A percentile compares a stretch with the other conserved stretches of the same genome.
These are phyloP conservation scores for Speoplatyrhinus poulsoni DNA, from an alignment of 2,113 vertebrate genomes.

Conservation along the genomic window DNA sequence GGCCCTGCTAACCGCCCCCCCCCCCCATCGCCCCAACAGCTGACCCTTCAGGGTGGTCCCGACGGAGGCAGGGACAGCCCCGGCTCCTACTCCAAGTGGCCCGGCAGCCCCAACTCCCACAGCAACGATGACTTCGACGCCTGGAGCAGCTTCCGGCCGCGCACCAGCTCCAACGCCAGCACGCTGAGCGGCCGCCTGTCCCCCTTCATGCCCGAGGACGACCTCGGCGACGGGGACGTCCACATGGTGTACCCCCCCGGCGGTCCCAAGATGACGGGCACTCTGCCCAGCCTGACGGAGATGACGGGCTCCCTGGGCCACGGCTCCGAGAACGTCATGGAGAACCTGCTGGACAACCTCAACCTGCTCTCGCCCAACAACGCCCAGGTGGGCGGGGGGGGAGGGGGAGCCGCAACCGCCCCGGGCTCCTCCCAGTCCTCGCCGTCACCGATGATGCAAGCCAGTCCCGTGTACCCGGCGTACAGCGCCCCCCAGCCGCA, in stretches of 20 bases:
- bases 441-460: slow-evolving; percentile 89
- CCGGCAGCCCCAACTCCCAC: slow-evolving; percentile 94
- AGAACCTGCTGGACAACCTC: slow-evolving; percentile 96
- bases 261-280: slow-evolving; percentile 87
- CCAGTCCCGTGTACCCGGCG: slow-evolving; percentile 84
- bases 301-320: slow-evolving; percentile 83
- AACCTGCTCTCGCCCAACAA: slow-evolving; percentile 94
- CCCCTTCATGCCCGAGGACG: slow-evolving; percentile 94
- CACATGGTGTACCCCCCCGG: slow-evolving; percentile 91
- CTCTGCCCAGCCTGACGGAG: slow-evolving; percentile 94
- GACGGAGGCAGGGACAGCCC: slow-evolving; percentile 92
- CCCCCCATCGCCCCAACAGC: slow-evolving; percentile 44
- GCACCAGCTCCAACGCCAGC: slow-evolving; percentile 96
- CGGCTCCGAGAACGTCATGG: slow-evolving; percentile 93
- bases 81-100: slow-evolving; percentile 92
- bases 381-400: slow-evolving; percentile 70
- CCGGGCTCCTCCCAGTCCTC: slow-evolving; percentile 89
- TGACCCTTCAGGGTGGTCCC: slow-evolving; percentile 88
- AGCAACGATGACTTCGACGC: slow-evolving; percentile 96
- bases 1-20: background rate
- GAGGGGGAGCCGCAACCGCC: slow-evolving; percentile 64
- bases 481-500: slow-evolving; percentile 87
- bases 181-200: slow-evolving; percentile 93
- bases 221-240: slow-evolving; percentile 86
- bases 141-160: slow-evolving; percentile 92